Evolutionary conservation across 2,113 vertebrate genomes (phyloP).

Genomic region (Caranx melampygus): DNA sequence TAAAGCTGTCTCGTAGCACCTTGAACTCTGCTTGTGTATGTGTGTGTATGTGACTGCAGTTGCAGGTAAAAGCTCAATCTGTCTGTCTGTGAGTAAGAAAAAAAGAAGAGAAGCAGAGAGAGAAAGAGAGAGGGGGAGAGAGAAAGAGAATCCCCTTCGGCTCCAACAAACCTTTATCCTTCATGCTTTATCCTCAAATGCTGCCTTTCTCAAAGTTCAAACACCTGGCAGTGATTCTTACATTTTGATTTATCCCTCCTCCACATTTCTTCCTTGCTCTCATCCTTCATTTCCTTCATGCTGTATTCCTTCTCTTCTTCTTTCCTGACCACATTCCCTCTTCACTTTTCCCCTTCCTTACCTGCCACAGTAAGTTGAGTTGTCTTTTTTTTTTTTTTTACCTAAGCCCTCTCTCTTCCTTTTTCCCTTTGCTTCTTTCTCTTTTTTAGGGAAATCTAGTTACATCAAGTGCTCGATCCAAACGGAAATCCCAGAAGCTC

Average conservation of each 20-base stretch:
- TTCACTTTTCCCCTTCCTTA: background rate
- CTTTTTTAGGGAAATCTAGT: constrained; percentile 28
- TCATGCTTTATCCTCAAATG: constrained; percentile 65
- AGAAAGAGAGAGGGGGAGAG: constrained; percentile 20
- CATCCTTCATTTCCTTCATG: constrained; percentile 13
- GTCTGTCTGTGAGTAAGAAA: constrained; percentile 39
- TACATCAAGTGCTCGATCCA: constrained; percentile 20
- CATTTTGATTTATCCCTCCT: constrained; percentile 64
- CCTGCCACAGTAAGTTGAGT: background rate
- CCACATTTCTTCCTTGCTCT: constrained; percentile 26
- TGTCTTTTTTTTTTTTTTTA: constrained; percentile 23
- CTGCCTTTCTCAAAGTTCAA: constrained; percentile 72
- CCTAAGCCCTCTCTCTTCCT: constrained; percentile 1
- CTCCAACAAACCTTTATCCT: constrained; percentile 73
- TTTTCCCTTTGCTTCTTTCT: constrained; percentile 8
- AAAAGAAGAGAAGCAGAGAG: constrained; percentile 39
- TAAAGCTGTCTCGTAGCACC: constrained; percentile 29
- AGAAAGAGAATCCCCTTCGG: constrained; percentile 57
- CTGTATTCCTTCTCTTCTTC: constrained; percentile 10
- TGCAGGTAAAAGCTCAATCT: constrained; percentile 62
- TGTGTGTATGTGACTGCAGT: constrained; percentile 17
- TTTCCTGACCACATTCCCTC: background rate
- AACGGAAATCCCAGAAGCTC: constrained; percentile 3
- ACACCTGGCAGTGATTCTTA: constrained; percentile 70
- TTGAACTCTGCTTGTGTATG: constrained; percentile 28